Evolutionary conservation across 2,888 invertebrate species (phyloP).

Genomic region (Drosophila putrida): DNA sequence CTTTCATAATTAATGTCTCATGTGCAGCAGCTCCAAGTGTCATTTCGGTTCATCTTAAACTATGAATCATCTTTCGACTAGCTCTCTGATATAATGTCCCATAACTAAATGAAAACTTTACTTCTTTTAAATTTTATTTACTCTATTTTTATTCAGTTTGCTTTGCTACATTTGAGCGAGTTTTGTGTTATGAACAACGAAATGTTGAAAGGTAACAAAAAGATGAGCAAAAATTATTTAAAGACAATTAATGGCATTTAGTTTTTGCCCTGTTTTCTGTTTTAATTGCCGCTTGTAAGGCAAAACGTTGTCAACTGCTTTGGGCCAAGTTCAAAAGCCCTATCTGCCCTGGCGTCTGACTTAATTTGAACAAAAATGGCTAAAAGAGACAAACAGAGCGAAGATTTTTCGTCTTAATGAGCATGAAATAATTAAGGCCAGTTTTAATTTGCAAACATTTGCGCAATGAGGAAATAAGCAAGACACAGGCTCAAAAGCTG

Average conservation of each 20-base stretch:
- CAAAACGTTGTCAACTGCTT: slow-evolving; percentile 63
- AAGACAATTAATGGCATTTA: slow-evolving; percentile 79
- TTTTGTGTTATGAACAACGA: slow-evolving; percentile 57
- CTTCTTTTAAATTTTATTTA: slow-evolving; percentile 11
- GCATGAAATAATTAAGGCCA: slow-evolving; percentile 80
- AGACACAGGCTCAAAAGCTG: slow-evolving; percentile 7
- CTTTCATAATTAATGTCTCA: slow-evolving; percentile 50
- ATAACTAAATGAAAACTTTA: slow-evolving; percentile 49
- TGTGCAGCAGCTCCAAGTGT: slow-evolving; percentile 38
- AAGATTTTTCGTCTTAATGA: slow-evolving; percentile 59
- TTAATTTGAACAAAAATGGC: slow-evolving; percentile 49
- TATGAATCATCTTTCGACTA: slow-evolving; percentile 31
- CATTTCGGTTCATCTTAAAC: slow-evolving; percentile 39
- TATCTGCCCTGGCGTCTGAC: slow-evolving; percentile 41
- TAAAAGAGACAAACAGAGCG: slow-evolving; percentile 38
- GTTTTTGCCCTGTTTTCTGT: slow-evolving; percentile 40
- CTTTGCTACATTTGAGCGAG: slow-evolving; percentile 76
- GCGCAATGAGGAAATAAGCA: slow-evolving; percentile 60
- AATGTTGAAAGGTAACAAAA: slow-evolving; percentile 51
- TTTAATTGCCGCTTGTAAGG: slow-evolving; percentile 61
- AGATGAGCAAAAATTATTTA: slow-evolving; percentile 58
- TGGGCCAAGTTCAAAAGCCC: slow-evolving; percentile 69
- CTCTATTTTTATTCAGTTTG: slow-evolving; percentile 1
- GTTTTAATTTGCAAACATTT: slow-evolving; percentile 74
- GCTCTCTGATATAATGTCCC: slow-evolving; percentile 51